Base-by-base conservation (phyloP, 2,113 vertebrate species). In the Lepidothrix coronata region DNA sequence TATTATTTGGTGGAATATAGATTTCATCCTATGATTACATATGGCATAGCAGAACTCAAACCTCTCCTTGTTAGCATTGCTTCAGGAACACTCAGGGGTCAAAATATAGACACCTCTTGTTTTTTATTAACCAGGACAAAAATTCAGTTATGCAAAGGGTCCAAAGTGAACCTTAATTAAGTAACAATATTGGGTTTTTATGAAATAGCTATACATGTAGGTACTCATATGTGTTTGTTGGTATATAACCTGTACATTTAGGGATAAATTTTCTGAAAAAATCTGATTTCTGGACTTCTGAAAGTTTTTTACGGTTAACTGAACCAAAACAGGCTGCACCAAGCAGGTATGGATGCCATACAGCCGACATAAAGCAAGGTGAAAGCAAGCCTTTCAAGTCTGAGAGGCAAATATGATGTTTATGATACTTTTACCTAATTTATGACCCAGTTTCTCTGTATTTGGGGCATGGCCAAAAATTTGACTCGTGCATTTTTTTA, bases 1-100 rank as follows among this genome's bases (percentile, higher is more conserved):
- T 91, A 25, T 85, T 89, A 82, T 75, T 93, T 79, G 61, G 19
- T 79, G 12, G 17, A 93, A 78, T 82, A 81, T 20, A 57, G 74
- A 43, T 85, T 78, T n/a, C 23, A 72, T 91, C 10, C 52, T 59
- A 31, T 67, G 73, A 52, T 41, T 91, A 67, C 57, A 14, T 28
- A 68, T 25, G 22, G 25, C 33, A 52, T 12, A 43, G 66, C 33
- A 89, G 62, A 88, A 59, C 14, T 61, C 51, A 75, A 91, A 75
- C 9, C 6, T 44, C 5, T 85, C 18, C 17, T 73, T 8, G 0
- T 67, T 63, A 87, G 6, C 35, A 39, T 24, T 59, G 16, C 20
- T 87, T 75, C 70, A 75, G 18, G 20, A 93, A 10, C 9, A 51
- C 28, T 77, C 13, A 31, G 43, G 73, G 16, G 33, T 27, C 28